These are phyloP conservation scores for Darevskia mixta DNA, from an alignment of 2,797 vertebrate genomes.

Conservation along the genomic window DNA sequence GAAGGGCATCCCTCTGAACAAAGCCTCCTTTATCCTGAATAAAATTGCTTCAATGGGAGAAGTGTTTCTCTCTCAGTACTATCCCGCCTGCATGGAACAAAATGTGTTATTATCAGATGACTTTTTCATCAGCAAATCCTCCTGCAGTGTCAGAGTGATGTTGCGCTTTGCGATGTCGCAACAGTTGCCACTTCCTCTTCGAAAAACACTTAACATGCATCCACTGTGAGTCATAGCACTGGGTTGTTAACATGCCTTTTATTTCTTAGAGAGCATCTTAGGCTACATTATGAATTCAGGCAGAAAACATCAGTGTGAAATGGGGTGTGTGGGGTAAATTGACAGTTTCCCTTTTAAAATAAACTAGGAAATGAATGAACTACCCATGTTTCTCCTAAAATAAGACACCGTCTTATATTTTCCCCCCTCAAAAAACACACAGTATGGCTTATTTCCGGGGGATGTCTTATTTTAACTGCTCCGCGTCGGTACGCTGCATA, in stretches of 20 bases:
- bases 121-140: neutral
- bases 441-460: too few species aligned
- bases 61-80: neutral
- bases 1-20: rapidly evolving
- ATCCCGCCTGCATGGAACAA: neutral
- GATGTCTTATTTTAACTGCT: too few species aligned
- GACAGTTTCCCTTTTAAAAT: neutral
- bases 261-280: neutral
- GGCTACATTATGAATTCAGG: neutral
- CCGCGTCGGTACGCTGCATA: too few species aligned
- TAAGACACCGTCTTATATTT: too few species aligned
- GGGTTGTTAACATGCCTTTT: neutral
- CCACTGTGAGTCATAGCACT: neutral
- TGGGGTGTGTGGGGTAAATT: neutral
- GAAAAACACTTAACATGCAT: neutral
- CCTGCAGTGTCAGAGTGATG: neutral
- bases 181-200: neutral
- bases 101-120: neutral
- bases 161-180: neutral
- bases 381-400: too few species aligned
- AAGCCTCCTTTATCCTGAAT: constrained; percentile 29
- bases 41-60: neutral
- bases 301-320: neutral
- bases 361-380: too few species aligned
- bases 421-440: too few species aligned